Evolutionary conservation across 2,113 vertebrate species (phyloP).

Genomic region (Menidia beryllina): DNA sequence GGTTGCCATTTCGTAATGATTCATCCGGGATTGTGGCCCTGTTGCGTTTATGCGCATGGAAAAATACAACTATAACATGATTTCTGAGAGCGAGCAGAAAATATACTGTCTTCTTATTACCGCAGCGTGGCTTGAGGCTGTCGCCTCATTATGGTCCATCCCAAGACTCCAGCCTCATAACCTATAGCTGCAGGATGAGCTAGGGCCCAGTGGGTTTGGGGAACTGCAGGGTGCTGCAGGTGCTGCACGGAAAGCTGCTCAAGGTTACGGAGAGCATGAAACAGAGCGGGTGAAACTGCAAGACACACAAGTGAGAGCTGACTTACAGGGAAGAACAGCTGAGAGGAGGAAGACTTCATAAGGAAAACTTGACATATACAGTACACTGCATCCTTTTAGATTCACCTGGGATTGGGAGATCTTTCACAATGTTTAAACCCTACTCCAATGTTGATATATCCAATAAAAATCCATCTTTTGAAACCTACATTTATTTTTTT

Average conservation of each 20-base stretch:
- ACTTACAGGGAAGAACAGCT: not conserved
- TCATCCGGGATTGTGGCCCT: no score
- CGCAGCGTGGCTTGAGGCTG: conserved; percentile 6
- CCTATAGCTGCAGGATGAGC: conserved; percentile 60
- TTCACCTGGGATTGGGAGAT: no score
- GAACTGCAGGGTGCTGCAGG: conserved; percentile 45
- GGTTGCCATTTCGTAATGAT: not conserved
- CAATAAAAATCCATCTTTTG: no score
- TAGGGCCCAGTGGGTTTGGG: conserved; percentile 53
- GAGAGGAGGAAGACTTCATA: not conserved
- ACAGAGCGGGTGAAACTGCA: conserved; percentile 23
- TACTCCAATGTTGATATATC: no score
- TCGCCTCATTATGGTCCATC: conserved; percentile 17
- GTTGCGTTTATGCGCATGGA: no score
- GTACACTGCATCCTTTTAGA: conserved; percentile 27
- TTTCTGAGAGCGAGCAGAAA: not conserved
- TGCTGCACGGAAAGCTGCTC: conserved; percentile 50
- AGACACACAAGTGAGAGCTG: not conserved
- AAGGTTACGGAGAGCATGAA: conserved; percentile 3
- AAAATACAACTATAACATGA: not conserved
- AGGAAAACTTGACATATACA: conserved; percentile 20
- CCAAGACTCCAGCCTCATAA: conserved; percentile 56
- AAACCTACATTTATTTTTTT: no score
- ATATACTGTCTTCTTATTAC: conserved; percentile 13
- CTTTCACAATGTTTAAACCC: no score